Percentiles rank a stretch among this genome's conserved stretches.
Evolutionary conservation across 2,797 vertebrate species (phyloP).

Genomic region (Anguilla marmorata): DNA sequence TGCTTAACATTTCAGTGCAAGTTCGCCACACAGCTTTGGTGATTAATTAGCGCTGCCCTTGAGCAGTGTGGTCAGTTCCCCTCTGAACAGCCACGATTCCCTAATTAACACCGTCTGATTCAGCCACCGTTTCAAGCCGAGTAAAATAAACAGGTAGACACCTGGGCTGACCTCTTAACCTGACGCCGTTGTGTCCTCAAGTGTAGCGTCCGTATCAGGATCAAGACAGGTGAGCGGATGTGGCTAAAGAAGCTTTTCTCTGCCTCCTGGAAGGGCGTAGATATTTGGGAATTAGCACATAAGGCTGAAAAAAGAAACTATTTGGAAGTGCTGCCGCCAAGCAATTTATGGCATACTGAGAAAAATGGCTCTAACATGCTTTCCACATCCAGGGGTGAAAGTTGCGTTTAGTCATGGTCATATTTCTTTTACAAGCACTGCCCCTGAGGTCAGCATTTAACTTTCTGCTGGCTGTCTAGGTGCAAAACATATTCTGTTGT

Average conservation of each 20-base stretch:
- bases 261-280: not conserved
- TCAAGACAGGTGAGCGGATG: not conserved
- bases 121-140: conserved; percentile 45
- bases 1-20: conserved; percentile 47
- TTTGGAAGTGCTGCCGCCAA: not conserved
- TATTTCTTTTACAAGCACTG: not conserved
- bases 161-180: not conserved
- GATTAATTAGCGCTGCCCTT: conserved; percentile 51
- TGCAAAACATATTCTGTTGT: not conserved
- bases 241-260: not conserved
- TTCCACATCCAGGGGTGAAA: not conserved
- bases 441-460: not conserved
- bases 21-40: conserved; percentile 38
- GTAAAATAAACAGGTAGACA: conserved; percentile 37
- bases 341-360: not conserved
- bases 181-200: not conserved
- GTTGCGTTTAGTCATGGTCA: not conserved
- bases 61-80: conserved; percentile 44
- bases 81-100: conserved; percentile 30
- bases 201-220: not conserved
- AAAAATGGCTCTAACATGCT: not conserved
- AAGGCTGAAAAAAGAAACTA: not conserved
- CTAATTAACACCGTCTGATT: conserved; percentile 52
- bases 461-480: not conserved
- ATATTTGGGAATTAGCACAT: not conserved